Conservation (phyloP, 2,797 vertebrate genomes). For the Malurus leucopterus region DNA sequence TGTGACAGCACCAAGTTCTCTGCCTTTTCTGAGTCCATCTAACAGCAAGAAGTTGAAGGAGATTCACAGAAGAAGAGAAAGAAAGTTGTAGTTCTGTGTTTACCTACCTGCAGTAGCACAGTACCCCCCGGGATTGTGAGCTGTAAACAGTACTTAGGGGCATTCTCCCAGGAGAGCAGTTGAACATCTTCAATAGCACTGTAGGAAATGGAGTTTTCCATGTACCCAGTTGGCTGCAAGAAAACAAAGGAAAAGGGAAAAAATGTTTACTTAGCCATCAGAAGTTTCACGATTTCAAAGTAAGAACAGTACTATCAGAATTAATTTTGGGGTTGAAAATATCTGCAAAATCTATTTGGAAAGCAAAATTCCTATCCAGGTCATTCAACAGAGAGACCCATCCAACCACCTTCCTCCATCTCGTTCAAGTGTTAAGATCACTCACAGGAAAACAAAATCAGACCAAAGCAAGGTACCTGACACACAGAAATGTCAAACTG, state of each 20-base stretch:
- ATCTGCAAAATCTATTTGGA: not conserved
- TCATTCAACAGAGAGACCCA: not conserved
- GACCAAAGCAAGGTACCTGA: not conserved
- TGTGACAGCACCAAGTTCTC: not conserved
- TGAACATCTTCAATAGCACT: slow-evolving; percentile 97
- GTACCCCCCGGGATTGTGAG: slow-evolving; percentile 94
- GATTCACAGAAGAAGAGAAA: not conserved
- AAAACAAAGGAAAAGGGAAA: slow-evolving; percentile 14
- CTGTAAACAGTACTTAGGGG: slow-evolving; percentile 98
- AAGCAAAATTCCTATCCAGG: not conserved
- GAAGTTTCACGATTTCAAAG: not conserved
- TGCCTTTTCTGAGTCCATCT: not conserved
- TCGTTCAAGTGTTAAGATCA: not conserved
- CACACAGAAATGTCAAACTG: not conserved
- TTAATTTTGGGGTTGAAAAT: not conserved
- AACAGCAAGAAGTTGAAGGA: not conserved
- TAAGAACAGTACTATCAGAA: not conserved
- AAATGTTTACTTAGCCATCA: not conserved
- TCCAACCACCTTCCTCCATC: not conserved
- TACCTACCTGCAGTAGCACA: slow-evolving; percentile 91
- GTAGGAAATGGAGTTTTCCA: slow-evolving; percentile 95
- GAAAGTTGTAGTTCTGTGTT: slow-evolving; percentile 13
- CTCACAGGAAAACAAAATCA: not conserved
- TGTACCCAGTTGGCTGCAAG: slow-evolving; percentile 94
- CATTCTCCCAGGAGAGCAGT: slow-evolving; percentile 97